Base-by-base conservation (phyloP, 2,113 vertebrate species). In the Salvelinus namaycush region DNA sequence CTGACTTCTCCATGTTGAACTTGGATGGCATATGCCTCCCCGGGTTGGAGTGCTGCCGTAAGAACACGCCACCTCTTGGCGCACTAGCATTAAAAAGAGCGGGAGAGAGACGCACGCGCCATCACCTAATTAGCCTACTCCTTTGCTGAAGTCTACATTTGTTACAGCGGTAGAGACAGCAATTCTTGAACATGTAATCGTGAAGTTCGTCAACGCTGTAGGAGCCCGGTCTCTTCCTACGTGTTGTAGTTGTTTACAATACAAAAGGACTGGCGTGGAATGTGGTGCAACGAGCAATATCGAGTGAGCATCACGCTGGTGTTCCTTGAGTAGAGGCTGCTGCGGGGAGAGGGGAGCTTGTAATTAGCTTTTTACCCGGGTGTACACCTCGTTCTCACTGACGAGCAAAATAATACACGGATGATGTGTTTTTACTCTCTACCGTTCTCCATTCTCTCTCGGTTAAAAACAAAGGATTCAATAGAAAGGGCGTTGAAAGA, bases 381-480 rank as follows among this genome's bases (percentile, higher is more conserved):
- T 64, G 69, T 67, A 71, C 22, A 79, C 66, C 60, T 60, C 64
- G 49, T 26, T 67, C 57, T 59, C 64, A 16, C 20, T 29, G 60
- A 68, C 72, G 54, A 80, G 18, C 74, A 83, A 44, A 65, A 31
- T 5, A 64, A 51, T 34, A 73, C 26, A 64, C 70, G 57, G 69
- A 84, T 73, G 54, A 86, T 88, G 84, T 76, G 80, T 73, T 84
- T 81, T 75, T 76, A 83, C 76, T 74, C 71, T 48, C 62, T 79
- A 8, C 73, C 77, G 0, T 81, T 79, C 78, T 73, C 74, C 79
- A 75, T 79, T 66, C 81, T 87, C 64, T 87, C 82, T 27, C 81
- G 87, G 70, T 84, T 87, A 72, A 87, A 89, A 74, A 57, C 66
- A 65, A 74, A 34, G 57, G 64, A 72, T 72, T 76, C 69, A 13